Conservation (phyloP, 2,797 vertebrate species). For the Diceros bicornis region DNA sequence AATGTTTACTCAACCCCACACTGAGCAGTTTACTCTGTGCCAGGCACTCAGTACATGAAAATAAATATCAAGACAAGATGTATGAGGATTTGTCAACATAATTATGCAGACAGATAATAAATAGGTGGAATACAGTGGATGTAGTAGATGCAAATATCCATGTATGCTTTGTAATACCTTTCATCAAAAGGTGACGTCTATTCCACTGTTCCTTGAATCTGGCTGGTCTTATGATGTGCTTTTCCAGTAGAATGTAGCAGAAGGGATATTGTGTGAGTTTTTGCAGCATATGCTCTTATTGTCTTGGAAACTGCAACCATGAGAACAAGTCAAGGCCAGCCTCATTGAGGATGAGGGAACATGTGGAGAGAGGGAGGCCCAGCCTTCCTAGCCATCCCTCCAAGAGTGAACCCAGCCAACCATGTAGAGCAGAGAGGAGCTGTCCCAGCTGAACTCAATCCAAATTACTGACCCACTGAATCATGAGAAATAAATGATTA, state of each 20-base stretch:
- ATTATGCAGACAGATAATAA: background rate
- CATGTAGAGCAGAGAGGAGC: background rate
- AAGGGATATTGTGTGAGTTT: background rate
- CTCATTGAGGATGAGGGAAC: background rate
- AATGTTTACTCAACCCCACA: background rate
- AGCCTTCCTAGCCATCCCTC: background rate
- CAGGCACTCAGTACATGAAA: background rate
- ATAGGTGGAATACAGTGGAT: background rate
- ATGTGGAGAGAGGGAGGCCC: background rate
- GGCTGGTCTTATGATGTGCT: background rate
- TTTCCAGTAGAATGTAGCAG: background rate
- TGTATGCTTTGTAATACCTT: background rate
- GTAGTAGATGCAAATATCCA: background rate
- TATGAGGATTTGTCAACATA: background rate
- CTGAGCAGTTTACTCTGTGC: background rate
- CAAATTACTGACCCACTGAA: background rate
- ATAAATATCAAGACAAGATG: constrained; percentile 1
- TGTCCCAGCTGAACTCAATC: background rate
- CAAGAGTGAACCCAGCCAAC: background rate
- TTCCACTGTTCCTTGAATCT: constrained; percentile 10
- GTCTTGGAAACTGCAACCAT: background rate
- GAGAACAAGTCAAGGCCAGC: background rate
- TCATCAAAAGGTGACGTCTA: background rate
- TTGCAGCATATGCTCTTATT: background rate
- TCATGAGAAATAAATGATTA: background rate